These are phyloP conservation scores for Drosophila serrata DNA, from an alignment of 1,140 invertebrate species.

Conservation along the genomic window DNA sequence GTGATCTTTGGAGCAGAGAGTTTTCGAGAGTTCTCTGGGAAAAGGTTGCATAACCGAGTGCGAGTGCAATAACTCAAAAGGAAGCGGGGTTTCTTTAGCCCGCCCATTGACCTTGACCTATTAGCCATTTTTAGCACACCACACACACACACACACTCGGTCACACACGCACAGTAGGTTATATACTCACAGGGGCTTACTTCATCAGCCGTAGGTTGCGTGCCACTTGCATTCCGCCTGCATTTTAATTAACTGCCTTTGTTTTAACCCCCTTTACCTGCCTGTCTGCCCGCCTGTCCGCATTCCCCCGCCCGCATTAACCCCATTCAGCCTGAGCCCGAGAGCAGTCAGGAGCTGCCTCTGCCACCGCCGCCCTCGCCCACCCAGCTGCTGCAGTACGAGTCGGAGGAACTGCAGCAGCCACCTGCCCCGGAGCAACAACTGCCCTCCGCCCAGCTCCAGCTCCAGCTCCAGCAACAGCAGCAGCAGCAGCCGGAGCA, in stretches of 20 bases:
- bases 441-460: conserved; percentile 37
- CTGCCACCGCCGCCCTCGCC: conserved; percentile 79
- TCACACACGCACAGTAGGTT: conserved; percentile 5
- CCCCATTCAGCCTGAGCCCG: conserved; percentile 59
- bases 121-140: conserved; percentile 62
- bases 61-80: conserved; percentile 10
- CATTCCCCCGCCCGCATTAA: conserved; percentile 57
- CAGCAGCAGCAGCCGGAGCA: conserved; percentile 37
- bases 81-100: conserved; percentile 42
- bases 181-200: conserved; percentile 17
- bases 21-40: neutral
- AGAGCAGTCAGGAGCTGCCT: conserved; percentile 62
- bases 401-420: conserved; percentile 51
- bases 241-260: conserved; percentile 74
- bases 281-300: conserved; percentile 2
- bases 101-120: conserved; percentile 72
- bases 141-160: conserved; percentile 2
- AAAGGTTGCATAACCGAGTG: conserved; percentile 38
- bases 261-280: conserved; percentile 54
- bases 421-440: conserved; percentile 27
- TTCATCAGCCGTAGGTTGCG: conserved; percentile 38
- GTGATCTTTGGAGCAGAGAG: conserved; percentile 29
- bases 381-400: conserved; percentile 77
- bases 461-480: conserved; percentile 12
- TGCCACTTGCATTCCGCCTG: conserved; percentile 20